phyloP scores from a whole-genome alignment of 2,113 vertebrate genomes.

The Ctenomys sociabilis region DNA sequence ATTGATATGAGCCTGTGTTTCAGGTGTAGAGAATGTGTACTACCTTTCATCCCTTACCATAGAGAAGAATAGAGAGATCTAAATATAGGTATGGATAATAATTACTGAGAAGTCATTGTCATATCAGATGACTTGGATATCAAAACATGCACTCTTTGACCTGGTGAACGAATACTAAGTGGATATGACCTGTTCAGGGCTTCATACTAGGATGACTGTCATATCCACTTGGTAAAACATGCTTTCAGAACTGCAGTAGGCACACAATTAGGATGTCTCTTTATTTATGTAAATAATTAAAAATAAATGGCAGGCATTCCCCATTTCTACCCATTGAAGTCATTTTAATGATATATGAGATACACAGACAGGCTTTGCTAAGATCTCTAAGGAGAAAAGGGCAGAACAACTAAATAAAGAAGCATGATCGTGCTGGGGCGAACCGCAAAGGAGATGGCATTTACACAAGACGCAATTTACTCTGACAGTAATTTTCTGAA shows the following conservation, averaged over 20 bases:
- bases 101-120: neutral
- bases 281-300: conserved; percentile 86
- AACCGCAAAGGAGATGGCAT: conserved; percentile 82
- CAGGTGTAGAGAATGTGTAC: neutral
- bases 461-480: conserved; percentile 84
- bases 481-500: conserved; percentile 81
- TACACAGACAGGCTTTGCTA: conserved; percentile 77
- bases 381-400: conserved; percentile 85
- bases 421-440: conserved; percentile 71
- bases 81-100: neutral
- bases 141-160: neutral
- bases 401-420: conserved; percentile 82
- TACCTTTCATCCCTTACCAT: neutral
- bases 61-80: neutral
- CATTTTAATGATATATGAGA: conserved; percentile 82
- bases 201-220: conserved; percentile 32
- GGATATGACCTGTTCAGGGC: neutral
- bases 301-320: conserved; percentile 80
- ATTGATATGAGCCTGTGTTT: neutral
- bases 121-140: neutral
- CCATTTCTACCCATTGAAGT: conserved; percentile 79
- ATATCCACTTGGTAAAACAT: conserved; percentile 72
- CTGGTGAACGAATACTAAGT: neutral
- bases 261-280: conserved; percentile 71
- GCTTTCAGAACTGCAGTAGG: conserved; percentile 74